Evolutionary conservation across 2,113 vertebrate genomes (phyloP).

Genomic region (Acrocephalus kingi): DNA sequence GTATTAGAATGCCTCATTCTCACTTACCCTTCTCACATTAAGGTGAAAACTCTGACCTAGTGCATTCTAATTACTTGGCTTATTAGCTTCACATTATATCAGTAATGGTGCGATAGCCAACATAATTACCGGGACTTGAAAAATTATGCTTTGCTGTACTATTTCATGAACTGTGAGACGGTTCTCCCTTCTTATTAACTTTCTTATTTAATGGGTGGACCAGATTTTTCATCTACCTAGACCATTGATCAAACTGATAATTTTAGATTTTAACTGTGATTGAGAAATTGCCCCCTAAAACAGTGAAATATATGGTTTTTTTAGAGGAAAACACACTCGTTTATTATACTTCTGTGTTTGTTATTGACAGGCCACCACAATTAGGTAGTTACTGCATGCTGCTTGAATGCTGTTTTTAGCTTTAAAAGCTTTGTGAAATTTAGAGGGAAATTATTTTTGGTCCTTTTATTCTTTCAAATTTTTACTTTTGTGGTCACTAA

Average conservation of each 20-base stretch:
- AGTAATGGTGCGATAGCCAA: slow-evolving; percentile 72
- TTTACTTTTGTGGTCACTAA: neutral
- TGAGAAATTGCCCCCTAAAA: neutral
- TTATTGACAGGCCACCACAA: neutral
- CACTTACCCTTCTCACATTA: slow-evolving; percentile 71
- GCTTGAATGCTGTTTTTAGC: neutral
- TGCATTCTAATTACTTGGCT: slow-evolving; percentile 79
- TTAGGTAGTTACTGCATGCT: neutral
- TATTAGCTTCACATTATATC: slow-evolving; percentile 77
- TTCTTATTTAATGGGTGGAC: slow-evolving; percentile 37
- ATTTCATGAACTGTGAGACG: slow-evolving; percentile 62
- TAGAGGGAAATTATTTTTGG: neutral
- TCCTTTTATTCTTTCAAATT: neutral
- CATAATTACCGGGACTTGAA: slow-evolving; percentile 74
- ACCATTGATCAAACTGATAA: slow-evolving; percentile 55
- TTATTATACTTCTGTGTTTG: neutral
- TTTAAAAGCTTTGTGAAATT: neutral
- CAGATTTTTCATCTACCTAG: slow-evolving; percentile 55
- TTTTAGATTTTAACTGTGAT: slow-evolving; percentile 8
- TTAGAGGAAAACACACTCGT: neutral
- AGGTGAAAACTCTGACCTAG: slow-evolving; percentile 77
- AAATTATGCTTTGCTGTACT: slow-evolving; percentile 70
- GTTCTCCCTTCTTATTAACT: slow-evolving; percentile 50
- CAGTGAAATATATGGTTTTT: neutral
- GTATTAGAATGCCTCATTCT: slow-evolving; percentile 60